These are phyloP conservation scores for Caenorhabditis sp. DNA, from an alignment of 2,888 invertebrate genomes.

Conservation along the genomic window DNA sequence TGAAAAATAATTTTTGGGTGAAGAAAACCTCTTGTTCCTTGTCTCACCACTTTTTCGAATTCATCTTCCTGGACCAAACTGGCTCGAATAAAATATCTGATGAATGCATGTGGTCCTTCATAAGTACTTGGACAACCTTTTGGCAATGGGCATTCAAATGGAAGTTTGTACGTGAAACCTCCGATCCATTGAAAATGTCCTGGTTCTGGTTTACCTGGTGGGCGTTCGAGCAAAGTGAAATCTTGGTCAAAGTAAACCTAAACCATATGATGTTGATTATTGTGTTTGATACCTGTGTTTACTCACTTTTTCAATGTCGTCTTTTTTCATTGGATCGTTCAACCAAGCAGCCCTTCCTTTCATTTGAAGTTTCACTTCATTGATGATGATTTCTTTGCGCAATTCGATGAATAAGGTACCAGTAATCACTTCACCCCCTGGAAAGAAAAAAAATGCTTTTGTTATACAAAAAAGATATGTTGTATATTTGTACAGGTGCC, in stretches of 20 bases:
- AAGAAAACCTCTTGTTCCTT: neutral
- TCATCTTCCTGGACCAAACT: constrained; percentile 63
- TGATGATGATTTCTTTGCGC: constrained; percentile 46
- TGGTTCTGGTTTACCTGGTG: constrained; percentile 67
- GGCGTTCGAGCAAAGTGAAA: constrained; percentile 67
- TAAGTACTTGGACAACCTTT: constrained; percentile 66
- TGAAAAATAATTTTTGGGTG: constrained; percentile 26
- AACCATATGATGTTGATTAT: neutral
- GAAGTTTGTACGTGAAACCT: constrained; percentile 63
- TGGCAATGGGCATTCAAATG: constrained; percentile 68
- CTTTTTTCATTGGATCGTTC: constrained; percentile 53
- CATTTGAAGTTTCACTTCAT: constrained; percentile 55
- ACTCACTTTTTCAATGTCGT: constrained; percentile 54
- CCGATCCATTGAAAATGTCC: constrained; percentile 69
- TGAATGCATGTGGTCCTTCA: constrained; percentile 66
- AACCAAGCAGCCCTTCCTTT: constrained; percentile 56
- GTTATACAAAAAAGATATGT: no score
- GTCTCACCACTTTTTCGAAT: constrained; percentile 25
- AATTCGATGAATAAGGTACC: constrained; percentile 49
- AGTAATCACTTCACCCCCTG: constrained; percentile 50
- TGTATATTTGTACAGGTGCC: no score
- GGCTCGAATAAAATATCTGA: constrained; percentile 67
- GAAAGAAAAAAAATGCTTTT: constrained; percentile 4
- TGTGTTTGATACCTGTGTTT: neutral
- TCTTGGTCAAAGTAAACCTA: constrained; percentile 68